Conservation (phyloP, 2,113 vertebrate species). For the Chascanopsetta lugubris region DNA sequence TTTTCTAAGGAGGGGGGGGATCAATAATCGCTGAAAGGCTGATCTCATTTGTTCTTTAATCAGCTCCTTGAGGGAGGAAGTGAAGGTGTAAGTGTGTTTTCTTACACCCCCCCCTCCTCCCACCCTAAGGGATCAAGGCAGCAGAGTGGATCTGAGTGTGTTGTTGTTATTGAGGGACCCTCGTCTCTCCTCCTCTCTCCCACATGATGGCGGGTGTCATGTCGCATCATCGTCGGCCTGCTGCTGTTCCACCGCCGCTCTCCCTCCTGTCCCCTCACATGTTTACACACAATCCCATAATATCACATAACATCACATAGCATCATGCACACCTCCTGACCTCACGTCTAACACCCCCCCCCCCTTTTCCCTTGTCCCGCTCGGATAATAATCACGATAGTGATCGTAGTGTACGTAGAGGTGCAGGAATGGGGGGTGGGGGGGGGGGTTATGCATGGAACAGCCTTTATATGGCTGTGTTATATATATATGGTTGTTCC, state of each 20-base stretch:
- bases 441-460: not conserved
- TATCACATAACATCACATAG: conserved; percentile 41
- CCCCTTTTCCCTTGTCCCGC: not conserved
- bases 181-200: conserved; percentile 4
- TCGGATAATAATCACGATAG: conserved; percentile 31
- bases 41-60: conserved; percentile 51
- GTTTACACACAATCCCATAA: conserved; percentile 31
- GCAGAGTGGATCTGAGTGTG: conserved; percentile 15
- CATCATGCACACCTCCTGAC: conserved; percentile 32
- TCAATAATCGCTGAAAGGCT: conserved; percentile 36
- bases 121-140: conserved; percentile 22
- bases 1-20: conserved; percentile 33
- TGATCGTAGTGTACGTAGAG: not conserved
- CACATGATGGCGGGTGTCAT: conserved; percentile 23
- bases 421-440: no score
- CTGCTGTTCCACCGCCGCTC: conserved; percentile 10
- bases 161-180: conserved; percentile 13
- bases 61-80: conserved; percentile 17
- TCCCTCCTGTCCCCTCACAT: conserved; percentile 2
- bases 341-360: conserved; percentile 41
- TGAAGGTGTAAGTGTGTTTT: conserved; percentile 16
- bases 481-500: not conserved
- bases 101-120: conserved; percentile 3
- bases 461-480: not conserved
- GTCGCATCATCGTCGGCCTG: conserved; percentile 17